Conservation (phyloP, 1,140 invertebrate species). For the Zaprionus vittiger region DNA sequence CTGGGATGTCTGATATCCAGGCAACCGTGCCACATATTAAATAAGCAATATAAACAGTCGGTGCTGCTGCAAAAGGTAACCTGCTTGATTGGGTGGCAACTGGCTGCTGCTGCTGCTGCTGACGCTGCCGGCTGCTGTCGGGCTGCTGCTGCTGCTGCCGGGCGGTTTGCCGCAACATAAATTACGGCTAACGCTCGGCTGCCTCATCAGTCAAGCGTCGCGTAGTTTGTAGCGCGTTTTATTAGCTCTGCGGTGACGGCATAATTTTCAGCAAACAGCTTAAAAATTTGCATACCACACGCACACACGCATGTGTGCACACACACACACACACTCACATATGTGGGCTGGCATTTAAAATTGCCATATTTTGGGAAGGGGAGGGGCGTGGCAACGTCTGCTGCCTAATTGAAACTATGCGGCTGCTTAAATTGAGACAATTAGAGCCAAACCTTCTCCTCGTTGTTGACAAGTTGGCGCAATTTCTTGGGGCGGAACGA, state of each 20-base stretch:
- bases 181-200: constrained; percentile 76
- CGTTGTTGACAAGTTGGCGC: constrained; percentile 20
- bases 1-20: constrained; percentile 50
- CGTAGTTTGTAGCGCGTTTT: constrained; percentile 76
- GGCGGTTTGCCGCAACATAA: constrained; percentile 76
- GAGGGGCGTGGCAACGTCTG: constrained; percentile 42
- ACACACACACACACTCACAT: constrained; percentile 11
- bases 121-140: constrained; percentile 1
- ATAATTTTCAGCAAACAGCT: constrained; percentile 78
- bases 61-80: constrained; percentile 61
- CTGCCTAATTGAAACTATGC: constrained; percentile 76
- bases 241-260: constrained; percentile 69
- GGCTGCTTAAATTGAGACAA: constrained; percentile 74
- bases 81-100: constrained; percentile 43
- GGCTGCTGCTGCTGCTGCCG: neutral
- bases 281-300: constrained; percentile 72
- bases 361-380: neutral
- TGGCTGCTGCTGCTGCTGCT: neutral
- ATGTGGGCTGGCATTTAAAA: constrained; percentile 26
- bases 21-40: constrained; percentile 78
- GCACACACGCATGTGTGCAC: constrained; percentile 2
- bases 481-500: neutral
- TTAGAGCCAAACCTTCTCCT: constrained; percentile 42
- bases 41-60: constrained; percentile 77
- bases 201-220: constrained; percentile 79